phyloP scores from a whole-genome alignment of 2,797 vertebrate species.

The Lagodon rhomboides region DNA sequence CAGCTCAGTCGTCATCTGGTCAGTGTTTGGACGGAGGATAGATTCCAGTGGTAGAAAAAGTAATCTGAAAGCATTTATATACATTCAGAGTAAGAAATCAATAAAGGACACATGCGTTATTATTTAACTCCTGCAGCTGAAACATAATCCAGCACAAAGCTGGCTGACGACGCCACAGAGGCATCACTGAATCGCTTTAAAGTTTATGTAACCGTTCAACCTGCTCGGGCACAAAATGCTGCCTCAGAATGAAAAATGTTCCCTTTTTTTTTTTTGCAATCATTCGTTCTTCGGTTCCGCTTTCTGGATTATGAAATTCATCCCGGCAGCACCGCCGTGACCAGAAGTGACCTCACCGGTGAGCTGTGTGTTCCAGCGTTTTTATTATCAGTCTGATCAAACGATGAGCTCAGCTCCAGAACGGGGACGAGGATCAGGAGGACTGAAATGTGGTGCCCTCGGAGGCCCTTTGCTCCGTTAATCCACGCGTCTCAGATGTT shows the following conservation, averaged over 20 bases:
- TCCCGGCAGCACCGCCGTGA: slow-evolving; percentile 9
- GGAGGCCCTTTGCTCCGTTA: slow-evolving; percentile 10
- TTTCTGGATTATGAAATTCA: slow-evolving; percentile 47
- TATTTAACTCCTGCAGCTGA: neutral
- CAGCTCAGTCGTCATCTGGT: neutral
- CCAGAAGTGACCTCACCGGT: slow-evolving; percentile 23
- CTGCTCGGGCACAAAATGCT: slow-evolving; percentile 1
- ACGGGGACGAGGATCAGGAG: slow-evolving; percentile 44
- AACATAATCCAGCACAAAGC: neutral
- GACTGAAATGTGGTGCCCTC: slow-evolving; percentile 20
- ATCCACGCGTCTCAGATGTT: slow-evolving; percentile 10
- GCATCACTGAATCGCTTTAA: slow-evolving; percentile 3
- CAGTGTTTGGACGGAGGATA: neutral
- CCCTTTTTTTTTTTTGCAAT: neutral
- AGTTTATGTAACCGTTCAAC: slow-evolving; percentile 12
- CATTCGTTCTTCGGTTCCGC: slow-evolving; percentile 9
- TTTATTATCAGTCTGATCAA: slow-evolving; percentile 37
- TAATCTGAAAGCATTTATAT: neutral
- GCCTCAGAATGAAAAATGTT: slow-evolving; percentile 8
- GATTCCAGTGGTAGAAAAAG: neutral
- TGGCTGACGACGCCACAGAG: neutral
- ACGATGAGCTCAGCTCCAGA: slow-evolving; percentile 50
- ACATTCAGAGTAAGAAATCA: neutral
- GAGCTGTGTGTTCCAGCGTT: slow-evolving; percentile 13
- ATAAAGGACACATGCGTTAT: neutral